Evolutionary conservation across 1,140 invertebrate genomes (phyloP).

Genomic region (Littorina saxatilis): DNA sequence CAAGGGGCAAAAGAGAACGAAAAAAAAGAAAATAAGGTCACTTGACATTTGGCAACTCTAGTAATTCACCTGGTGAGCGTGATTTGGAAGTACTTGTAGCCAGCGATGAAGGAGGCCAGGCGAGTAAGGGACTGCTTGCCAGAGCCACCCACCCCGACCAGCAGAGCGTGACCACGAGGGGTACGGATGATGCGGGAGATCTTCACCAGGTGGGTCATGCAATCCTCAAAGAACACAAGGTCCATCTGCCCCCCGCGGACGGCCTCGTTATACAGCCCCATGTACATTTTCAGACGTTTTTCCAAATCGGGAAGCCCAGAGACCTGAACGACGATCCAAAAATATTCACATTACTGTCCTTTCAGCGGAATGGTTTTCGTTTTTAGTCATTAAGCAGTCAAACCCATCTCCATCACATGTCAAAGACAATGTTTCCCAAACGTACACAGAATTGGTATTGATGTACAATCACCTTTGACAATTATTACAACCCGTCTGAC

Average conservation of each 20-base stretch:
- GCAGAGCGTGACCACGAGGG: slow-evolving; percentile 87
- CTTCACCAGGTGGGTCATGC: slow-evolving; percentile 78
- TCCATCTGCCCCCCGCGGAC: slow-evolving; percentile 96
- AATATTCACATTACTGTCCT: too few relatives aligned
- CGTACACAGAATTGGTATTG: too few relatives aligned
- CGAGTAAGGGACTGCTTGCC: slow-evolving; percentile 74
- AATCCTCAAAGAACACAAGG: slow-evolving; percentile 96
- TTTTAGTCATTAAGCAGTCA: too few relatives aligned
- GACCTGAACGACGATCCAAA: too few relatives aligned
- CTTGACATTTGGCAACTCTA: too few relatives aligned
- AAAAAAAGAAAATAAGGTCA: too few relatives aligned
- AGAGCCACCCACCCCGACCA: slow-evolving; percentile 75
- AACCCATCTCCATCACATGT: too few relatives aligned
- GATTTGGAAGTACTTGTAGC: slow-evolving; percentile 79
- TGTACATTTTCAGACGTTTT: slow-evolving; percentile 93
- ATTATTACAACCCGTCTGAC: too few relatives aligned
- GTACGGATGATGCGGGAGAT: slow-evolving; percentile 95
- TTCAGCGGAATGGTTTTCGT: too few relatives aligned
- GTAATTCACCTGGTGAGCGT: slow-evolving; percentile 86
- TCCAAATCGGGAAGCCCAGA: slow-evolving; percentile 82
- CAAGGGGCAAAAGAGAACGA: too few relatives aligned
- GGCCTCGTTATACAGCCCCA: slow-evolving; percentile 96
- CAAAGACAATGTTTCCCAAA: too few relatives aligned
- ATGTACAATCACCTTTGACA: too few relatives aligned
- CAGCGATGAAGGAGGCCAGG: slow-evolving; percentile 72